A percentile compares a stretch with the other conserved stretches of the same genome.
Evolutionary conservation across 1,140 invertebrate species (phyloP).

Genomic region (Nasonia vitripennis): DNA sequence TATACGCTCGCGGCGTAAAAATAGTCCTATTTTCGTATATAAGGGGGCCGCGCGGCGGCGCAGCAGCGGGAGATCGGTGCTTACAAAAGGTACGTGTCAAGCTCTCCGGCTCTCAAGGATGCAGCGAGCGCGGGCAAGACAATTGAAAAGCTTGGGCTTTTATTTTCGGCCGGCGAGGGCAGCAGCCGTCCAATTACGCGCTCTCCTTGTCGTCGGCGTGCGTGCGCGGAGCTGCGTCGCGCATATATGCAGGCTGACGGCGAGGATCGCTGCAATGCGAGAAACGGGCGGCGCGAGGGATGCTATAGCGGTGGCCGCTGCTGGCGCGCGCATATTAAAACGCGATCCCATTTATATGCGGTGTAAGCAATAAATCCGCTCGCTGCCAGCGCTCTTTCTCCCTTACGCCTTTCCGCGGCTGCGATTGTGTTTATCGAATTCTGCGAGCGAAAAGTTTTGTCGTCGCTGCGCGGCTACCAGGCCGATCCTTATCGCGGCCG

Average conservation of each 20-base stretch:
- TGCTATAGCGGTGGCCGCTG: background rate
- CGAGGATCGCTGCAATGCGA: background rate
- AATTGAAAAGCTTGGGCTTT: conserved; percentile 31
- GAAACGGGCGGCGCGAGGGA: background rate
- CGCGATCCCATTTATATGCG: conserved; percentile 27
- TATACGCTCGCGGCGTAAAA: background rate
- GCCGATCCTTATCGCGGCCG: conserved; percentile 21
- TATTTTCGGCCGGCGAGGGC: conserved; percentile 14
- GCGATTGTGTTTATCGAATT: conserved; percentile 29
- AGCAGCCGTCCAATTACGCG: conserved; percentile 54
- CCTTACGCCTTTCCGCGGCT: background rate
- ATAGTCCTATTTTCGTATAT: background rate
- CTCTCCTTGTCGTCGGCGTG: conserved; percentile 49
- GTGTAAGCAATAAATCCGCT: conserved; percentile 34
- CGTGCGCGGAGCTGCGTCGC: conserved; percentile 24
- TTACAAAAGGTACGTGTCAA: background rate
- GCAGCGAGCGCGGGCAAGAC: background rate
- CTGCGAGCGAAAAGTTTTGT: conserved; percentile 24
- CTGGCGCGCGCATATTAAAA: conserved; percentile 19
- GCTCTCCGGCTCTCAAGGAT: background rate
- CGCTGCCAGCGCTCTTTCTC: background rate
- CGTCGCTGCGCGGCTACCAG: background rate
- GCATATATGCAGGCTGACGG: conserved; percentile 2
- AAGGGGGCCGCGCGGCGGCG: background rate
- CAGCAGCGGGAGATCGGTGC: background rate